phyloP scores from a whole-genome alignment of 2,113 vertebrate genomes.

The Taurulus bubalis region DNA sequence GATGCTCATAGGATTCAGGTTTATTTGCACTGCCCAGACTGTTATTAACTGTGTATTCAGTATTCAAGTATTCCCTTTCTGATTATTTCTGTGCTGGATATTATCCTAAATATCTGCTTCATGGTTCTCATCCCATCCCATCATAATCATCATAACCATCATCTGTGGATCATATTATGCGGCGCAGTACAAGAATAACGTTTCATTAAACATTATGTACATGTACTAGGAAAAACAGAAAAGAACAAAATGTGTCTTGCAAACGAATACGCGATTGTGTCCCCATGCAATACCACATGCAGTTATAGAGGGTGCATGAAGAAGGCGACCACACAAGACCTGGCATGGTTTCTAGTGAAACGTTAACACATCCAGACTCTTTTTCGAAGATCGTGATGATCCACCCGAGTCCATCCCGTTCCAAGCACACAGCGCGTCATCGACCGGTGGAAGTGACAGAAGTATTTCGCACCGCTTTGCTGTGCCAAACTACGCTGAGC shows the following conservation, averaged over 20 bases:
- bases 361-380: conserved; percentile 8
- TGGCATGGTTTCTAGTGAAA: conserved; percentile 19
- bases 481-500: not conserved
- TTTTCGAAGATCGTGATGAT: conserved; percentile 11
- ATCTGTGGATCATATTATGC: conserved; percentile 64
- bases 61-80: conserved; percentile 77
- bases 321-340: conserved; percentile 54
- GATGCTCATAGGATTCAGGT: conserved; percentile 52
- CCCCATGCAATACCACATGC: conserved; percentile 79
- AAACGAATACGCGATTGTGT: conserved; percentile 65
- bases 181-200: conserved; percentile 69
- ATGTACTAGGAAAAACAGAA: conserved; percentile 54
- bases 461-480: conserved; percentile 1
- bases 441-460: not conserved
- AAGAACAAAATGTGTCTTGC: conserved; percentile 42
- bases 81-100: conserved; percentile 65
- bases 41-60: conserved; percentile 55
- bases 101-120: conserved; percentile 49
- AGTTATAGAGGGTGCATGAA: conserved; percentile 72
- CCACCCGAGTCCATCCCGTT: not conserved
- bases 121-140: not conserved
- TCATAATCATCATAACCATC: not conserved
- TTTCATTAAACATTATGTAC: conserved; percentile 73
- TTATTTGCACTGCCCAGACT: conserved; percentile 69
- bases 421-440: not conserved